These are phyloP conservation scores for Leptinotarsa haldemani DNA, from an alignment of 2,888 invertebrate species.

Conservation along the genomic window DNA sequence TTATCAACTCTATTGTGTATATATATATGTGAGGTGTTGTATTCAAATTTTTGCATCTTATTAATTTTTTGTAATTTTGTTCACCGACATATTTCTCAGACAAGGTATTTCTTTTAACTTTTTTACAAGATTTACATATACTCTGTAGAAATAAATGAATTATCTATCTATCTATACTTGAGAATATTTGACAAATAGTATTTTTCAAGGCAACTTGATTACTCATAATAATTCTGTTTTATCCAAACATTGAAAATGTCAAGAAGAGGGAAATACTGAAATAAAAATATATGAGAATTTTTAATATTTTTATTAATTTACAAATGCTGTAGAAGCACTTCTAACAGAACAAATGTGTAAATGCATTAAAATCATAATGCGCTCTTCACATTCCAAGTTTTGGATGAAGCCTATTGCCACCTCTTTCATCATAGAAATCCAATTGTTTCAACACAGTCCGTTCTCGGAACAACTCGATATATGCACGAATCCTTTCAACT, in stretches of 20 bases:
- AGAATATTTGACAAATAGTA: too few species aligned
- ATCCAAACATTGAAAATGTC: background rate
- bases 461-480: slow-evolving; percentile 29
- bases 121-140: too few species aligned
- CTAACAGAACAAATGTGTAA: slow-evolving; percentile 60
- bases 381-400: slow-evolving; percentile 55
- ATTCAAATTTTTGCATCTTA: too few species aligned
- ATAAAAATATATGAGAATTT: slow-evolving; percentile 31
- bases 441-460: slow-evolving; percentile 26
- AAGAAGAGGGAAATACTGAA: background rate
- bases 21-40: too few species aligned
- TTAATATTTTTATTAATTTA: slow-evolving; percentile 51
- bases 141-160: too few species aligned
- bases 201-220: too few species aligned
- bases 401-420: slow-evolving; percentile 64
- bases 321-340: slow-evolving; percentile 55
- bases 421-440: slow-evolving; percentile 52
- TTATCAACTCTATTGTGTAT: too few species aligned
- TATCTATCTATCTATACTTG: too few species aligned
- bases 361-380: slow-evolving; percentile 61
- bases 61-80: too few species aligned
- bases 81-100: too few species aligned
- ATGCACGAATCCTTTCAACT: slow-evolving; percentile 21
- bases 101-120: too few species aligned
- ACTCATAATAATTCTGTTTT: too few species aligned